Base-by-base conservation (phyloP, 2,113 vertebrate genomes). In the Actinemys pallida region DNA sequence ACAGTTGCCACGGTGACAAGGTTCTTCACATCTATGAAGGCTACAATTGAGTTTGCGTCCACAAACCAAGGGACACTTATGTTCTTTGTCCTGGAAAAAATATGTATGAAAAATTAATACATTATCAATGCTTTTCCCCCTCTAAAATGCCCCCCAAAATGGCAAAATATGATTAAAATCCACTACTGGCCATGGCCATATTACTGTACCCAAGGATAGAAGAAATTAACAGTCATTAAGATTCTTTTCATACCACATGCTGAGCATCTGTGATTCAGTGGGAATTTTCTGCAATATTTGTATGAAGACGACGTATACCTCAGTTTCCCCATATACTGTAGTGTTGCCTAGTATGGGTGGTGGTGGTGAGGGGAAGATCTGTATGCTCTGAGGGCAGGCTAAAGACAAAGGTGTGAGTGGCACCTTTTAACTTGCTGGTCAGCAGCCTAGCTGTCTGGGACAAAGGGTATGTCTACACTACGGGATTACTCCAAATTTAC, bases 1-100 rank as follows among this genome's bases (percentile, higher is more conserved):
- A 97, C 99, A 99, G 97, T 99, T 99, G 88, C 99, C 99, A 89
- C 99, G 99, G 97, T 99, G 99, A 97, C 99, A 99, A 31, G 99
- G 98, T 89, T 99, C 99, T 97, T 99, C 99, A 97, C 99, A 99
- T 88, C 99, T 99, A 45, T 99, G 99, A 95, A 99, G 99, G 94
- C 99, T 99, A 93, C 99, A 99, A 94, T 99, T 99, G 84, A 99
- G 99, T 97, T 99, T 99, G 98, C 99, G 99, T 93, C 99, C 98
- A 94, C 99, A 99, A 97, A 99, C 99, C 97, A 99, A 98, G 94
- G 98, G 98, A 95, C 99, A 99, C 89, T 99, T 99, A 97, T 99
- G 99, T 92, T 99, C 99, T 53, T 96, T 95, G 86, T 98, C 99
- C 99, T 99, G 93, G 17, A 87, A 83, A 94, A 93, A 31, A 94